Evolutionary conservation across 2,888 invertebrate species (phyloP), one percentile per base, ranked within the genome.

Genomic region (Chromoteleia sp.): DNA sequence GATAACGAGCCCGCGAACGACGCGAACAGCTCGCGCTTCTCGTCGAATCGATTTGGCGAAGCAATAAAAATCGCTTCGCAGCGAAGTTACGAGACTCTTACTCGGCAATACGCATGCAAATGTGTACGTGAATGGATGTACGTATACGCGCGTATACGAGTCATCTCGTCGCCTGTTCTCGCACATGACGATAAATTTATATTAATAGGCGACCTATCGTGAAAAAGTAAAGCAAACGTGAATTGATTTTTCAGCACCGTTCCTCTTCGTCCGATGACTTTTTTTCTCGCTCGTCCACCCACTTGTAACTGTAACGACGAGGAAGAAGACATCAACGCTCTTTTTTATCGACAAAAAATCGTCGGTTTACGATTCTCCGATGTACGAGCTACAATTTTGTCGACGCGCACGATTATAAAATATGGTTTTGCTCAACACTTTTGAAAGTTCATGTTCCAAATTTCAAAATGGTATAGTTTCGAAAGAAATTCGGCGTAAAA

Each of bases 141-240:
- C 19, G 17, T 14, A 45, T 41, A 54, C 7, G 19, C 45, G 45
- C 0, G 52, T n/a, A 10, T 17, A 30, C 29, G 48, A 50, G 14
- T 4, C 30, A 43, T 59, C 7, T 36, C 15, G 30, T 33, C 15
- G 33, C 59, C 41, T 59, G 67, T 52, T 17, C 48, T 56, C 19
- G 33, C 30, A 43, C 15, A 17, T 7, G 45, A 36, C 58, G 17
- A 76, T 59, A 76, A 76, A 68, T 76, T 68, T 59, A 48, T 76
- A 65, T 76, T 67, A 63, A 76, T 68, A 74, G 63, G 63, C 43
- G 61, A 73, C 63, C 17, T 50, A 21, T 5, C 50, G 50, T 52
- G 63, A 5, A 50, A 73, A 33, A 61, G 17, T 14, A 33, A 19
- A 54, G 56, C 12, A 48, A 63, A 56, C 63, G 36, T 73, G 59